Evolutionary conservation across 2,888 invertebrate species (phyloP).

Genomic region (Notodonta dromedarius): DNA sequence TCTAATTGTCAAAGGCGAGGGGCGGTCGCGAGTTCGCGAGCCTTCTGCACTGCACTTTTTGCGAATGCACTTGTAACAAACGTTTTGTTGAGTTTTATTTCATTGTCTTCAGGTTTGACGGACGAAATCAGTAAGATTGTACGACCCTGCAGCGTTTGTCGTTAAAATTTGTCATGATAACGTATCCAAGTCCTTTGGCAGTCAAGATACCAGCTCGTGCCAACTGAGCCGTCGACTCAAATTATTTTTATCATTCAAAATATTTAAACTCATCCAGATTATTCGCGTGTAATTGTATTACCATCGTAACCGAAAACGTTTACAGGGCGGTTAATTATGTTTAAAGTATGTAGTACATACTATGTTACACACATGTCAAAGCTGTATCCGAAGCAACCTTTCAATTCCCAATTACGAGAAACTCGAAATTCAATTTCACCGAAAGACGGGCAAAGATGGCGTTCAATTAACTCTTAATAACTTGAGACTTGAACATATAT

Average conservation of each 20-base stretch:
- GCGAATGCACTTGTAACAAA: constrained; percentile 1
- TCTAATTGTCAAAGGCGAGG: constrained; percentile 71
- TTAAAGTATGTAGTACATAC: constrained; percentile 8
- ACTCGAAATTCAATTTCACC: constrained; percentile 46
- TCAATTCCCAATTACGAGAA: constrained; percentile 43
- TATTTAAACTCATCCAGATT: constrained; percentile 14
- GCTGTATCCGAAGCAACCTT: constrained; percentile 30
- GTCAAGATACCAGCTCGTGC: constrained; percentile 30
- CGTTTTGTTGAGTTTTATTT: not conserved
- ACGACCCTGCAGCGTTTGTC: no score
- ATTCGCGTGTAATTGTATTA: constrained; percentile 8
- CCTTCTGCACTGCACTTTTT: constrained; percentile 15
- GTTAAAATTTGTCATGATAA: constrained; percentile 12
- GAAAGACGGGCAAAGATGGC: constrained; percentile 39
- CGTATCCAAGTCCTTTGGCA: constrained; percentile 35
- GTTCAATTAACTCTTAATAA: constrained; percentile 51
- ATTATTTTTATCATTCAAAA: constrained; percentile 38
- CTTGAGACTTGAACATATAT: constrained; percentile 36
- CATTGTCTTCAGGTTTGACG: not conserved
- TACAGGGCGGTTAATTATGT: constrained; percentile 32
- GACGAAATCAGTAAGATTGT: not conserved
- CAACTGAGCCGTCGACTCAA: constrained; percentile 35
- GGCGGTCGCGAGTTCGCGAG: constrained; percentile 34
- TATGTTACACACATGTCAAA: constrained; percentile 20
- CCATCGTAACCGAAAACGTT: constrained; percentile 25